Percentiles rank a stretch among this genome's conserved stretches.
phyloP scores from a whole-genome alignment of 2,797 vertebrate genomes.

The Enteromius anoplus region DNA sequence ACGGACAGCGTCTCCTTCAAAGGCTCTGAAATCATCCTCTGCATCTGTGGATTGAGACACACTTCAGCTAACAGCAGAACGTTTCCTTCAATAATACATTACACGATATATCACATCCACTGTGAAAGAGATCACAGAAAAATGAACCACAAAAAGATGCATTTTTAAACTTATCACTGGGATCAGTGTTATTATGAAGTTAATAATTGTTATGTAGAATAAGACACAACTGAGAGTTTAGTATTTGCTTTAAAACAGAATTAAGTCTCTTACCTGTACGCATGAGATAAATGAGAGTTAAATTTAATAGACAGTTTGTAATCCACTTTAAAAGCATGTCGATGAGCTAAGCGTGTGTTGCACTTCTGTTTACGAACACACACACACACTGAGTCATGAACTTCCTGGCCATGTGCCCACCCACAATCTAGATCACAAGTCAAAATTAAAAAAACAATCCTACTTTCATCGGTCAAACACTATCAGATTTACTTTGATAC shows the following conservation, averaged over 20 bases:
- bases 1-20: constrained; percentile 19
- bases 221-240: not conserved
- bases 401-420: not conserved
- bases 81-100: not conserved
- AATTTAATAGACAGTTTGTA: not conserved
- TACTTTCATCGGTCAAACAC: not conserved
- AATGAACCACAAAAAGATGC: not conserved
- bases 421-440: not conserved
- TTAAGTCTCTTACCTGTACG: constrained; percentile 28
- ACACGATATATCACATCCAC: not conserved
- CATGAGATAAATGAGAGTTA: not conserved
- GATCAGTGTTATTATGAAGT: too few relatives aligned
- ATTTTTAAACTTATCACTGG: not conserved
- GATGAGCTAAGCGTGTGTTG: not conserved
- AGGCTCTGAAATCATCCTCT: constrained; percentile 2
- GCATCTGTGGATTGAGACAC: constrained; percentile 44
- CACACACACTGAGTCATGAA: not conserved
- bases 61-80: not conserved
- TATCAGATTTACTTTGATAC: not conserved
- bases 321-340: not conserved
- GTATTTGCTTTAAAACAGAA: not conserved
- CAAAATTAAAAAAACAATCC: not conserved
- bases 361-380: not conserved
- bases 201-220: too few relatives aligned
- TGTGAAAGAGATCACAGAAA: not conserved